These are phyloP conservation scores for Hiodon tergisus DNA, from an alignment of 2,113 vertebrate genomes.

Conservation along the genomic window DNA sequence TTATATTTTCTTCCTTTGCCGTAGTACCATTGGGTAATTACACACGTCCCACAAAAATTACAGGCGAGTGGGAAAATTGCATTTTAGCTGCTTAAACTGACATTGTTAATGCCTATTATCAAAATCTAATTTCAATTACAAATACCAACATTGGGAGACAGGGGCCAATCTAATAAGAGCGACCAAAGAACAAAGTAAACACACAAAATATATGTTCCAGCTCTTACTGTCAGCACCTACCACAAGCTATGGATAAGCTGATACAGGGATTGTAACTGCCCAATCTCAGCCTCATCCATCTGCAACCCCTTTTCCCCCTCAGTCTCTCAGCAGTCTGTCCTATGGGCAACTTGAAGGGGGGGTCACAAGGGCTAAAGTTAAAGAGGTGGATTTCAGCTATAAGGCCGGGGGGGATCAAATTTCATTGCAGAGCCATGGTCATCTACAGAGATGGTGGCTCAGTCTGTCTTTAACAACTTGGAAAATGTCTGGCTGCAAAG, in stretches of 20 bases:
- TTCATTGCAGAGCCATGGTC: not conserved
- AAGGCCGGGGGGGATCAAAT: not conserved
- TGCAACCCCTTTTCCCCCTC: not conserved
- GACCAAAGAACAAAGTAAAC: too few relatives aligned
- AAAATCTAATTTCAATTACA: slow-evolving; percentile 8
- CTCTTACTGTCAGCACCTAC: not conserved
- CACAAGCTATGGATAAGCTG: not conserved
- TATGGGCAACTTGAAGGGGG: not conserved
- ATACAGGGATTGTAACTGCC: too few relatives aligned
- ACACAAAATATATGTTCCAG: too few relatives aligned
- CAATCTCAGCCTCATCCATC: not conserved
- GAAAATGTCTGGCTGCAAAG: not conserved
- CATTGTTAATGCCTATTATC: slow-evolving; percentile 45
- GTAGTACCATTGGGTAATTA: slow-evolving; percentile 23
- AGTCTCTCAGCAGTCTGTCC: not conserved
- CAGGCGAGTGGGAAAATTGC: slow-evolving; percentile 47
- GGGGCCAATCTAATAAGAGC: not conserved
- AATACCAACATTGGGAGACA: not conserved
- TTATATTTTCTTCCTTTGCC: slow-evolving; percentile 33
- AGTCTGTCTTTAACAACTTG: not conserved
- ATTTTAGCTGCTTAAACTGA: slow-evolving; percentile 45
- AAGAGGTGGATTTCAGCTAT: not conserved
- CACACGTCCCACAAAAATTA: slow-evolving; percentile 48
- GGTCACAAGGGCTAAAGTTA: not conserved
- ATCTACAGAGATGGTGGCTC: not conserved